Percentiles rank a stretch among this genome's conserved stretches.
Evolutionary conservation across 1,140 invertebrate genomes (phyloP).

Genomic region (Xylocopa sonorina): DNA sequence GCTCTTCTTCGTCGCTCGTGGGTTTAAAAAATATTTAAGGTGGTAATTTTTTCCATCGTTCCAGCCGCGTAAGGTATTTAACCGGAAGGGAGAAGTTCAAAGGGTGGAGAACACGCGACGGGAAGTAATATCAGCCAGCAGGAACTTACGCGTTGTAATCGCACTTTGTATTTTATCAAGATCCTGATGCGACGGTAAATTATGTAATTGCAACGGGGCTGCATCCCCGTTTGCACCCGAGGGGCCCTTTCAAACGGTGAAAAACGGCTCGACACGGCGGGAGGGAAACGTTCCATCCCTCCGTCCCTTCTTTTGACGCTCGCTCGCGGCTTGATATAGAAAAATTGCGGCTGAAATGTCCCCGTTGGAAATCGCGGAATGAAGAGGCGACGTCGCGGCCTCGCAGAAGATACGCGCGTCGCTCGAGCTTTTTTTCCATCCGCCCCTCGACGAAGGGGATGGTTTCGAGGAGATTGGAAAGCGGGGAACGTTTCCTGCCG

Average conservation of each 20-base stretch:
- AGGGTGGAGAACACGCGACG: slow-evolving; percentile 5
- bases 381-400: not conserved
- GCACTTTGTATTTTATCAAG: slow-evolving; percentile 49
- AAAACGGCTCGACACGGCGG: not conserved
- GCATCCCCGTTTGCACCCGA: not conserved
- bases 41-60: no score
- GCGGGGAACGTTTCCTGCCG: slow-evolving; percentile 7
- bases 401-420: slow-evolving; percentile 1
- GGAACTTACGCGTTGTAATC: slow-evolving; percentile 41
- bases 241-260: not conserved
- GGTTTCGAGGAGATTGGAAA: slow-evolving; percentile 30
- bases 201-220: slow-evolving; percentile 48
- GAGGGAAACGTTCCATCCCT: slow-evolving; percentile 44
- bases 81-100: slow-evolving; percentile 10
- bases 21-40: no score
- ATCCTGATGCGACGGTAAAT: slow-evolving; percentile 45
- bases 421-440: not conserved
- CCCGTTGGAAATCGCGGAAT: slow-evolving; percentile 25
- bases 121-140: slow-evolving; percentile 40
- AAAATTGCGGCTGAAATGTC: slow-evolving; percentile 31
- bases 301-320: slow-evolving; percentile 4
- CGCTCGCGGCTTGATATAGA: slow-evolving; percentile 12
- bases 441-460: not conserved
- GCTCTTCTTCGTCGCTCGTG: no score
- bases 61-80: not conserved